Evolutionary conservation across 2,113 vertebrate species (phyloP).

Genomic region (Corydoras sp.): DNA sequence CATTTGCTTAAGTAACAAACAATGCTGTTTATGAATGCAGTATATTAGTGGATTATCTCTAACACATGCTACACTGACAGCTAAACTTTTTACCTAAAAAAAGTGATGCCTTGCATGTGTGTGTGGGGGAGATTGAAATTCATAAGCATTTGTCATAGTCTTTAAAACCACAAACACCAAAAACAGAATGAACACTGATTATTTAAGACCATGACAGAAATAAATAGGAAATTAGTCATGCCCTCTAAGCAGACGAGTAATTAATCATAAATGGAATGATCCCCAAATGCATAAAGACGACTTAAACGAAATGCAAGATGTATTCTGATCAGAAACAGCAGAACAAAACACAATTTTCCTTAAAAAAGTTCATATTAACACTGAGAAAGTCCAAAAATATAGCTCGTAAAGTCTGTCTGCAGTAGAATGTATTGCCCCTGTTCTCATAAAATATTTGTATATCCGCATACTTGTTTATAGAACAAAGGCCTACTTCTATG

Average conservation of each 20-base stretch:
- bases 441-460: constrained; percentile 24
- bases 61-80: constrained; percentile 19
- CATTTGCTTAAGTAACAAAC: constrained; percentile 55
- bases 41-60: constrained; percentile 10
- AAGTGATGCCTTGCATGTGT: constrained; percentile 22
- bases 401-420: constrained; percentile 6
- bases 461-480: not conserved
- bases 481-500: constrained; percentile 59
- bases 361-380: too few species aligned
- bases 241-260: constrained; percentile 27
- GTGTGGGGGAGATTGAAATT: constrained; percentile 26
- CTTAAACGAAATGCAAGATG: too few species aligned
- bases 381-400: too few species aligned
- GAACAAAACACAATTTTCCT: too few species aligned
- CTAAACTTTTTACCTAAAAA: constrained; percentile 5
- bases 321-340: too few species aligned
- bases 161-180: constrained; percentile 30
- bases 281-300: not conserved
- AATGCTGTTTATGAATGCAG: constrained; percentile 51
- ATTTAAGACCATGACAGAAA: constrained; percentile 20
- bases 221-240: constrained; percentile 37
- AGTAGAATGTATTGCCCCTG: constrained; percentile 9
- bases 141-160: constrained; percentile 41
- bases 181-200: constrained; percentile 31
- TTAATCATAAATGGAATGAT: constrained; percentile 21